Conservation (phyloP, 2,113 vertebrate species). For the Otis tarda region DNA sequence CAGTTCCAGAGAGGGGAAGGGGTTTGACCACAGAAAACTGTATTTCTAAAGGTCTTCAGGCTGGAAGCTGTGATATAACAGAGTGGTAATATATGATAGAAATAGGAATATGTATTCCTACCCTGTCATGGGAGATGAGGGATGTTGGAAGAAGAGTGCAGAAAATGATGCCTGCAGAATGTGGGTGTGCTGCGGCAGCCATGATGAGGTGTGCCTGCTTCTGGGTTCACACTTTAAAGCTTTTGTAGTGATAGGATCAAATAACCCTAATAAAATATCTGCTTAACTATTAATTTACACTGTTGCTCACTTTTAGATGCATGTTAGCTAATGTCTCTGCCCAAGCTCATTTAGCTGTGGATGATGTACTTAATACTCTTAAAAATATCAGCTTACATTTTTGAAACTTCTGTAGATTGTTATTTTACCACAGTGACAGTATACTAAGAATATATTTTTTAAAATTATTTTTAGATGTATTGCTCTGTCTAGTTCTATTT, state of each 20-base stretch:
- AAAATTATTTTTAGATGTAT: not conserved
- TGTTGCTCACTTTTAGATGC: not conserved
- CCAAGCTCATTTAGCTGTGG: not conserved
- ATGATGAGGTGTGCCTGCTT: not conserved
- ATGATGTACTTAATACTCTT: not conserved
- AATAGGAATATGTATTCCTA: not conserved
- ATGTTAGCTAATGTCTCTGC: not conserved
- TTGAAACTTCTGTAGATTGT: not conserved
- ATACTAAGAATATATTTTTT: not conserved
- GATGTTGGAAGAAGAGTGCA: not conserved
- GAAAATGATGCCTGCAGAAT: rapidly evolving
- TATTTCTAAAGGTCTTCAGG: not conserved
- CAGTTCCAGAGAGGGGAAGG: not conserved
- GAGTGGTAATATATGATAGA: not conserved
- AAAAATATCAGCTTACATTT: not conserved
- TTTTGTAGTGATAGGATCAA: not conserved
- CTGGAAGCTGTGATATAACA: not conserved
- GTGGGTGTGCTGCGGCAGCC: not conserved
- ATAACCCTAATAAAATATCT: not conserved
- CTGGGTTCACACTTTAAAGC: not conserved
- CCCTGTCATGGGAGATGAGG: not conserved
- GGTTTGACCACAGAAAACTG: not conserved
- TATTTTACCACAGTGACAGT: not conserved
- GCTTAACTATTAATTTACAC: not conserved
- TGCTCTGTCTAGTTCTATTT: not conserved